Evolutionary conservation across 2,888 invertebrate genomes (phyloP), one percentile per base, ranked within the genome.

Genomic region (Urechis unicinctus): DNA sequence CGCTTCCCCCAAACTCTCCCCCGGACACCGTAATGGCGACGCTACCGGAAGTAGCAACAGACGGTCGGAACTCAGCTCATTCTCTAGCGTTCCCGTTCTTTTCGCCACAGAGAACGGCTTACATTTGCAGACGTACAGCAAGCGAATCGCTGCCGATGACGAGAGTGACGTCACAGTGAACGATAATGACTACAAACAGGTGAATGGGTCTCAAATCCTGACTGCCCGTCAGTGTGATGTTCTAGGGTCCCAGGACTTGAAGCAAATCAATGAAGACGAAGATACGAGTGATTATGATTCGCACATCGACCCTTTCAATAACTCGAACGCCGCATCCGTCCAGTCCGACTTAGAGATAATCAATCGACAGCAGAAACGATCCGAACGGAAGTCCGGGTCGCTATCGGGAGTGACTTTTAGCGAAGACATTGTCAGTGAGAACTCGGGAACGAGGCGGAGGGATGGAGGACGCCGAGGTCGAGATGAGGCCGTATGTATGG

Each of bases 221-320:
- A 55, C 55, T 22, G n/a, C 56, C 22, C 66, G 61, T 47, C 68
- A 69, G 53, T 69, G 73, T 62, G 74, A 74, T 60, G 71, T 74
- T 6, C 51, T 62, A 21, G 69, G 68, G 21, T 67, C 69, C 4
- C 66, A 62, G 26, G 66, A 65, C 36, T 47, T 66, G 2, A 60
- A 70, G 31, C 64, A 57, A 13, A 36, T 36, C 17, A 9, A 17
- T 17, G 36, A 36, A 17, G 62, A 66, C 49, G 67, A 63, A 13
- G 71, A 73, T 45, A 72, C 73, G 28, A 74, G 72, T 59, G 73
- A 73, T 59, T 73, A 72, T 56, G 73, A 73, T 59, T 71, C 71
- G 2, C 21, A 28, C 21, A 50, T 62, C 13, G 72, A 71, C 52
- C 68, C 64, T 17, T 71, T 67, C 50, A 69, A 70, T 9, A 59